Conservation (phyloP, 2,797 vertebrate species). For the Coranthus polyacanthus region DNA sequence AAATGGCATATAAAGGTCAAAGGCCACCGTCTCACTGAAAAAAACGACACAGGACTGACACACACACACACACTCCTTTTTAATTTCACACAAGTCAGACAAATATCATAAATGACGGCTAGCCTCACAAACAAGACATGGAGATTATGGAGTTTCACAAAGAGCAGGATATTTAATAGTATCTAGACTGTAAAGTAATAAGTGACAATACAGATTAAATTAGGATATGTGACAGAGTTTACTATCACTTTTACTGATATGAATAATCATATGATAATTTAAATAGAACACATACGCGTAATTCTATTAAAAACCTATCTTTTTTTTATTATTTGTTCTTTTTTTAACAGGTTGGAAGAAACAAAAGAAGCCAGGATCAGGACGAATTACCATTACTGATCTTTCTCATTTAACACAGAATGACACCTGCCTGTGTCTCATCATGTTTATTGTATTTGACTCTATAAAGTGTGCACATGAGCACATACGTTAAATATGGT, state of each 20-base stretch:
- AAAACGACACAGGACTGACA: slow-evolving; percentile 2
- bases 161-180: not conserved
- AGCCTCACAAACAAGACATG: slow-evolving; percentile 26
- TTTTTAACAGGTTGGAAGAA: slow-evolving; percentile 30
- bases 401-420: slow-evolving; percentile 64
- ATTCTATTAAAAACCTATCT: no score
- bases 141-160: slow-evolving; percentile 15
- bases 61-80: slow-evolving; percentile 22
- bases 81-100: slow-evolving; percentile 37
- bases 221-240: not conserved
- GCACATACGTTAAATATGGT: slow-evolving; percentile 50
- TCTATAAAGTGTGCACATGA: slow-evolving; percentile 25
- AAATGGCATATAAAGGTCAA: slow-evolving; percentile 71
- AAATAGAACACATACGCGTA: not conserved
- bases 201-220: not conserved
- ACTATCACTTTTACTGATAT: not conserved
- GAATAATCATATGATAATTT: not conserved
- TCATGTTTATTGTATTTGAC: slow-evolving; percentile 39
- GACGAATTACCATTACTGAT: slow-evolving; percentile 60
- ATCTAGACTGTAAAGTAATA: slow-evolving; percentile 4
- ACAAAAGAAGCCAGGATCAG: slow-evolving; percentile 48
- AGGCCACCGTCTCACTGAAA: slow-evolving; percentile 56
- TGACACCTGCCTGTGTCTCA: slow-evolving; percentile 74
- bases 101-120: slow-evolving; percentile 31
- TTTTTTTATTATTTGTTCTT: no score